phyloP scores from a whole-genome alignment of 2,797 vertebrate species.

The Meda fulgida region DNA sequence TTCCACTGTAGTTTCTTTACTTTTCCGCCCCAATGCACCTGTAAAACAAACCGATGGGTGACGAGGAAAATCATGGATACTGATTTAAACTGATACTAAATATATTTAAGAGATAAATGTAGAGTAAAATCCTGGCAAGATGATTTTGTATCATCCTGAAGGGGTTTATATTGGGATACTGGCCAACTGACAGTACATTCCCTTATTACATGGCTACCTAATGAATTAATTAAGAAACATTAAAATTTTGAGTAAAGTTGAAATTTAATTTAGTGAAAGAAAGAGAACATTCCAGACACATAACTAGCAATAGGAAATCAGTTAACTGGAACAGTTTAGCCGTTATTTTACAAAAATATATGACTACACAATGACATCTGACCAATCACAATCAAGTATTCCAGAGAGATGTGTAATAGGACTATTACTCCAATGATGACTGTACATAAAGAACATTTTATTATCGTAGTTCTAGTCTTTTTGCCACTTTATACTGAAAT shows the following conservation, averaged over 20 bases:
- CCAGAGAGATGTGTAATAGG: background rate
- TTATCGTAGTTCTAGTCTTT: background rate
- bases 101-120: background rate
- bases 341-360: background rate
- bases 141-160: background rate
- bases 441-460: background rate
- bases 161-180: background rate
- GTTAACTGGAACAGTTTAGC: background rate
- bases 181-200: background rate
- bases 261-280: background rate
- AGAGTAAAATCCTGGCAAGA: background rate
- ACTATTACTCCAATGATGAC: background rate
- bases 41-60: slow-evolving; percentile 76
- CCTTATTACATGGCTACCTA: background rate
- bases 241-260: background rate
- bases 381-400: slow-evolving; percentile 3
- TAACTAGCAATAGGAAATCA: background rate
- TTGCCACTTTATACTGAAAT: background rate
- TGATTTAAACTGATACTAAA: slow-evolving; percentile 6
- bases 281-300: background rate
- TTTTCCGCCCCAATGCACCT: slow-evolving; percentile 87
- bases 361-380: background rate
- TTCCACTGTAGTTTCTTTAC: slow-evolving; percentile 86
- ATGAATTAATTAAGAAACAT: background rate
- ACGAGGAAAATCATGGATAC: background rate